phyloP scores from a whole-genome alignment of 2,888 invertebrate genomes.

The Drosophila gaucha region DNA sequence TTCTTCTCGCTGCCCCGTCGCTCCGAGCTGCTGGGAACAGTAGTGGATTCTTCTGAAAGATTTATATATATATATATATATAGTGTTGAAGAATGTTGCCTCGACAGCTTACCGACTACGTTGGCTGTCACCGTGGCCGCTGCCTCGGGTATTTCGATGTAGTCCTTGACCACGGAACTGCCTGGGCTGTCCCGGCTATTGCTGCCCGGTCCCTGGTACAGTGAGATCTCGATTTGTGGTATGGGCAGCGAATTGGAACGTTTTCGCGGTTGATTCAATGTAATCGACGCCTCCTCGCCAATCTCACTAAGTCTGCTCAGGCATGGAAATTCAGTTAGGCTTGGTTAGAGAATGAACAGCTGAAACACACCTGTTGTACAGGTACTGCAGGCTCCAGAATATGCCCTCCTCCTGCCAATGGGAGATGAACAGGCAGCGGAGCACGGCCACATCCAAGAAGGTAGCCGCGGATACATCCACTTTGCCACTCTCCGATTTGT shows the following conservation, averaged over 20 bases:
- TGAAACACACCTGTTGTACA: conserved; percentile 91
- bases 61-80: no score
- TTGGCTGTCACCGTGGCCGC: conserved; percentile 86
- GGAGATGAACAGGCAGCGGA: conserved; percentile 97
- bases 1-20: conserved; percentile 93
- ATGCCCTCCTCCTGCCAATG: conserved; percentile 99
- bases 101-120: conserved; percentile 72
- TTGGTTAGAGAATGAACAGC: neutral
- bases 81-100: neutral
- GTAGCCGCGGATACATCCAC: conserved; percentile 93
- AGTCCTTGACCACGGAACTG: conserved; percentile 87
- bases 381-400: conserved; percentile 97
- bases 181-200: conserved; percentile 84
- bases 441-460: conserved; percentile 97
- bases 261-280: conserved; percentile 92
- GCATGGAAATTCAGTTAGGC: neutral
- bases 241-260: conserved; percentile 97
- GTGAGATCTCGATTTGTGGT: conserved; percentile 95
- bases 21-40: conserved; percentile 76
- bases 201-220: conserved; percentile 90
- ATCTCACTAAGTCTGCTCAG: conserved; percentile 91
- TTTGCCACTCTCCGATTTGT: conserved; percentile 85
- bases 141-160: conserved; percentile 91
- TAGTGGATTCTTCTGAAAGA: conserved; percentile 75
- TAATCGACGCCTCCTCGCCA: conserved; percentile 91